Evolutionary conservation across 2,113 vertebrate genomes (phyloP), one percentile per base, ranked within the genome.

Genomic region (Beaufortia kweichowensis): DNA sequence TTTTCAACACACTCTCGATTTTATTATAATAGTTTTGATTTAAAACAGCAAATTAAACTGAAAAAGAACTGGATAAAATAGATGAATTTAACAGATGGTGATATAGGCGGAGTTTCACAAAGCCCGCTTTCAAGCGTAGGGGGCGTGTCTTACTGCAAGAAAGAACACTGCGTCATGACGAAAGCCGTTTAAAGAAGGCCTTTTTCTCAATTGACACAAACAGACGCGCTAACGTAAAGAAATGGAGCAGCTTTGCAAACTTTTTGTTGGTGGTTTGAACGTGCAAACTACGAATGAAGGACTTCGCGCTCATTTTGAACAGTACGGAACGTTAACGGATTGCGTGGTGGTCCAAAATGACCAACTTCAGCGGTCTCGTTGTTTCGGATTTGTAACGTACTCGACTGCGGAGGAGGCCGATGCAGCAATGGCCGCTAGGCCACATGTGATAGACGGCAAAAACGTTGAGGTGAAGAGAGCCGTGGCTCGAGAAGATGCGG

Each of bases 281-380:
- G 96, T 98, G 57, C 94, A 98, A 88, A 98, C 96, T 75, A 96
- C 95, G 55, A 95, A 96, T 86, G 95, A 95, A 31, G 96, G 96
- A 46, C 92, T 98, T 41, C 94, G 96, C 57, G 94, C 95, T 82
- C 94, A 98, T 82, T 98, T 98, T 81, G 95, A 96, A 90, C 94
- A 96, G 88, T 98, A 93, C 73, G 96, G 96, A 0, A 79, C 81
- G 0, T 85, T 92, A 1, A 95, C 92, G 79, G 94, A 94, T 89
- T 95, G 94, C 86, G 93, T 95, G 83, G 94, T 95, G 11, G 94
- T 95, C 61, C 92, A 94, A 59, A 94, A 95, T 76, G 93, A 93
- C 29, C 92, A 93, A 80, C 93, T 93, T 62, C 93, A 94, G 84
- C 94, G 94, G 84, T 94, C 94, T 64, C 92, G 96, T 35, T 97